phyloP scores from a whole-genome alignment of 2,888 invertebrate genomes.

The Eulithis prunata region DNA sequence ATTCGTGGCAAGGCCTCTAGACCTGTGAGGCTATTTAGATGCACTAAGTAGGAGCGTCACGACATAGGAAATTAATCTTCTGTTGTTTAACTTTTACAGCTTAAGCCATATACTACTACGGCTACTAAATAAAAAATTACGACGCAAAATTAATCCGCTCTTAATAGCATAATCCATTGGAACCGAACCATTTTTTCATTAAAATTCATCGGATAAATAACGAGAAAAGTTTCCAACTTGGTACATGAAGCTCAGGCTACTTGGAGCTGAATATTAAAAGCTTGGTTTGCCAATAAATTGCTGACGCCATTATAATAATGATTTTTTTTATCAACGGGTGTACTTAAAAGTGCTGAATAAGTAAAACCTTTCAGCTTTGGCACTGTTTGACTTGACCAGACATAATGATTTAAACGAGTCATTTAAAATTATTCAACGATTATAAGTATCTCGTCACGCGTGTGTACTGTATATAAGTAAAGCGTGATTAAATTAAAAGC shows the following conservation, averaged over 20 bases:
- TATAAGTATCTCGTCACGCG: too few species aligned
- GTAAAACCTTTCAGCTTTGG: too few species aligned
- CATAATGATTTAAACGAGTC: too few species aligned
- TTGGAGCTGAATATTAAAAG: neutral
- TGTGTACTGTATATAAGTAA: too few species aligned
- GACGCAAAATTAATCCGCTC: conserved; percentile 26
- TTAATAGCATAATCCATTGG: conserved; percentile 42
- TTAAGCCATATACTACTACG: neutral
- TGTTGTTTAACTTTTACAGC: neutral
- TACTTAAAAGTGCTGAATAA: too few species aligned
- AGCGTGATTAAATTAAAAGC: too few species aligned
- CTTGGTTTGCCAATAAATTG: neutral
- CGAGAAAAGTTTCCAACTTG: conserved; percentile 45
- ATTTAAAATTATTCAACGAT: too few species aligned
- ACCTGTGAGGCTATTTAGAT: too few species aligned
- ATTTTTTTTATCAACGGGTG: neutral
- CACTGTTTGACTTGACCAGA: too few species aligned
- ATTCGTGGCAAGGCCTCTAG: too few species aligned
- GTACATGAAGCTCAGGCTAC: conserved; percentile 24
- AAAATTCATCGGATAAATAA: conserved; percentile 52
- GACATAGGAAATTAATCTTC: too few species aligned
- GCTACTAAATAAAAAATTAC: conserved; percentile 6
- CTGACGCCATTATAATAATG: neutral
- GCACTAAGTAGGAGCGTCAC: too few species aligned
- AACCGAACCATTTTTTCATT: conserved; percentile 45